Conservation (phyloP, 2,797 vertebrate genomes). For the Rhynchotus rufescens region DNA sequence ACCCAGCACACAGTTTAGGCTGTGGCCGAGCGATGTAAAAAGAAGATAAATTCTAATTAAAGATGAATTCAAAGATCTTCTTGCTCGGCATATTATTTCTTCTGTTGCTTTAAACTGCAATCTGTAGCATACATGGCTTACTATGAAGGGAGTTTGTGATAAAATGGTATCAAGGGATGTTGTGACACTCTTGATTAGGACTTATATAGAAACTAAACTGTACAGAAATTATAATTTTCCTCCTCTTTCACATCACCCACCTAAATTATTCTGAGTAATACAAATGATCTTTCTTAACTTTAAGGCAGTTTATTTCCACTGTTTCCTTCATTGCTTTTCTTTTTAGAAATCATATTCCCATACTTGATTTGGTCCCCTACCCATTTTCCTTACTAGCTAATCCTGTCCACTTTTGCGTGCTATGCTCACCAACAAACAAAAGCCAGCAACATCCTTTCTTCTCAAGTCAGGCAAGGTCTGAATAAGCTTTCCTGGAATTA, state of each 20-base stretch:
- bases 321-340: background rate
- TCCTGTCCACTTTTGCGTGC: background rate
- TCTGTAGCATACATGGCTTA: background rate
- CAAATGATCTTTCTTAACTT: constrained; percentile 26
- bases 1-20: background rate
- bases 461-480: background rate
- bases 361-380: background rate
- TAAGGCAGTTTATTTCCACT: constrained; percentile 10
- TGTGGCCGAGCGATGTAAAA: background rate
- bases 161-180: constrained; percentile 49
- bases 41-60: background rate
- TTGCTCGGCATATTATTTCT: constrained; percentile 17
- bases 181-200: constrained; percentile 58
- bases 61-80: background rate
- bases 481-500: constrained; percentile 36
- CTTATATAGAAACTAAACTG: constrained; percentile 50
- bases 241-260: constrained; percentile 31
- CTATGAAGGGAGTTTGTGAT: constrained; percentile 19
- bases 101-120: constrained; percentile 23
- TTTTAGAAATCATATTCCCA: background rate
- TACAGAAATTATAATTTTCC: constrained; percentile 49
- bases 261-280: constrained; percentile 53
- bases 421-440: constrained; percentile 15
- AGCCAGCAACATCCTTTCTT: background rate
- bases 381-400: background rate